Base-by-base conservation (phyloP, 1,140 invertebrate species). In the Penaeus japonicus region DNA sequence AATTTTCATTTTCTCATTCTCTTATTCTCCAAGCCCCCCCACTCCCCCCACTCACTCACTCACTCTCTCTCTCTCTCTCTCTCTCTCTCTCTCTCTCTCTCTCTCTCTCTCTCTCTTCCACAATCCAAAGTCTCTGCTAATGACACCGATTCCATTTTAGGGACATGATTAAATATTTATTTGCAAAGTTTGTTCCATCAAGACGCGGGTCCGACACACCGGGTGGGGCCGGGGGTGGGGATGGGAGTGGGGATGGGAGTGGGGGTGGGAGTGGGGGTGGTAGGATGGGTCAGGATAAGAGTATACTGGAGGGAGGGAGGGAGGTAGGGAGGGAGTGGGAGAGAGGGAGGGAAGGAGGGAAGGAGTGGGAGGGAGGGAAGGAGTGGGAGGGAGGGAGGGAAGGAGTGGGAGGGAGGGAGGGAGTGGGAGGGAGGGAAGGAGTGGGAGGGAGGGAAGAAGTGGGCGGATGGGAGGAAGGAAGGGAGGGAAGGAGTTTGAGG, bases 121-220 rank as follows among this genome's bases (percentile, higher is more conserved):
- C 55, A 78, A 47, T 47, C 84, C 62, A 4, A 3, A 27, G 62
- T 39, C 0, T 20, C 84, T 86, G 55, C 84, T 86, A 86, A 86
- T 86, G 84, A 86, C 75, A 80, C 55, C 39, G 75, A 86, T 86
- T 86, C 55, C 75, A 86, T 86, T 86, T 86, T 86, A 86, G 62
- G 83, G 84, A 79, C 75, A 57, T 77, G 57, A 86, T 86, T 86
- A 79, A 86, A 86, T 86, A 86, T 86, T 86, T 86, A 86, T 86
- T 79, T 86, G 75, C 57, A 79, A 86, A 86, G 84, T 86, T 86
- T 80, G 54, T 55, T 12, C 32, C 84, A 86, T 80, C 59, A 77
- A 10, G 55, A 65, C 59, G 83, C n/a, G 22, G 35, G 22, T 24
- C 53, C 65, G 84, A 86, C 47, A 79, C 57, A 57, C 75, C 32